Conservation (phyloP, 2,797 vertebrate species). For the Sebastes dallii region DNA sequence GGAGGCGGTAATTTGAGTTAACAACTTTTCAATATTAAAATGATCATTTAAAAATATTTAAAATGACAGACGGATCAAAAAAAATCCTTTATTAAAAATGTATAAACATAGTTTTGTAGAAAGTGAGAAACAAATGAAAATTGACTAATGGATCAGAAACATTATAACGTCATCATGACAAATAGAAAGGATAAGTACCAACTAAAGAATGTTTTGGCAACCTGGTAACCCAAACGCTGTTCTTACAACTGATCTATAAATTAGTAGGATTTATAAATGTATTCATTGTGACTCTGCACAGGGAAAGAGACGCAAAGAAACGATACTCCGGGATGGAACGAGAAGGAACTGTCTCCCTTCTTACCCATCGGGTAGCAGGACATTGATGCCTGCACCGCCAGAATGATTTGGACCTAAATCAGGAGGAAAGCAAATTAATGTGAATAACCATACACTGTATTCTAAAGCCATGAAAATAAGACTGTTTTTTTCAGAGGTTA, state of each 20-base stretch:
- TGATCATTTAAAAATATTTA: not conserved
- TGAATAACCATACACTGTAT: slow-evolving; percentile 9
- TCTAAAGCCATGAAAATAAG: slow-evolving; percentile 9
- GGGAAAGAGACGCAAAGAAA: slow-evolving; percentile 17
- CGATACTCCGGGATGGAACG: not conserved
- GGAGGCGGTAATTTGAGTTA: too few species aligned
- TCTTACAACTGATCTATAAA: not conserved
- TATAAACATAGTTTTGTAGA: not conserved
- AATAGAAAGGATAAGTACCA: not conserved
- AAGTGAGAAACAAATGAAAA: not conserved
- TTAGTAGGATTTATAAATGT: not conserved
- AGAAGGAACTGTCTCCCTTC: slow-evolving; percentile 50
- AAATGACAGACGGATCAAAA: not conserved
- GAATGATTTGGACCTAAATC: not conserved
- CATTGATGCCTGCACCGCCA: not conserved
- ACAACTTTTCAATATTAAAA: not conserved
- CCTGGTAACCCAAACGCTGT: not conserved
- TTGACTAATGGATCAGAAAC: not conserved
- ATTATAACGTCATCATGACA: not conserved
- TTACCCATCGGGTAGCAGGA: slow-evolving; percentile 11
- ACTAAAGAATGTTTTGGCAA: not conserved
- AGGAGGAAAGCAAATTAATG: slow-evolving; percentile 11
- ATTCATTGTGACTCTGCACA: slow-evolving; percentile 46
- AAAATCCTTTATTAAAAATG: not conserved
- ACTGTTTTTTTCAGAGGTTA: not conserved